A percentile compares a stretch with the other conserved stretches of the same genome.
These are phyloP conservation scores for Dinothrombium tinctorium DNA, from an alignment of 1,140 invertebrate species.

Conservation along the genomic window DNA sequence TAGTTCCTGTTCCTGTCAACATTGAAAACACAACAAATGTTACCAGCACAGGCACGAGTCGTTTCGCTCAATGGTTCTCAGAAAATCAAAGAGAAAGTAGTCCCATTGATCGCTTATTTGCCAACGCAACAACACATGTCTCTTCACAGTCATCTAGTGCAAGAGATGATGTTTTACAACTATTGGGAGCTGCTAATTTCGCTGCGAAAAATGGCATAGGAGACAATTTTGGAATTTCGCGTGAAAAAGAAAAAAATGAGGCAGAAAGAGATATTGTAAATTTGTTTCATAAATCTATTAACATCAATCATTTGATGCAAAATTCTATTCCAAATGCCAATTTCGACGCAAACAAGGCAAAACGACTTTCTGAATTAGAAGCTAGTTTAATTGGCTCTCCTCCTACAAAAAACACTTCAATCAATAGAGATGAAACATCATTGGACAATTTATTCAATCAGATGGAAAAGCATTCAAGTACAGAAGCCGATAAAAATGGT, in stretches of 20 bases:
- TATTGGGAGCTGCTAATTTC: not conserved
- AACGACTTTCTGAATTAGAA: not conserved
- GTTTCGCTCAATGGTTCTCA: slow-evolving; percentile 1
- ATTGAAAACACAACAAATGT: not conserved
- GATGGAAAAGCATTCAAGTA: too few relatives aligned
- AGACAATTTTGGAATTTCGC: not conserved
- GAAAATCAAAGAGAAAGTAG: not conserved
- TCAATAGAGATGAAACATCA: too few relatives aligned
- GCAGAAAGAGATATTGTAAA: not conserved
- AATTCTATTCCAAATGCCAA: not conserved
- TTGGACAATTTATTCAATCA: too few relatives aligned
- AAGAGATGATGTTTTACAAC: not conserved
- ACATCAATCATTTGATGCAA: slow-evolving; percentile 1
- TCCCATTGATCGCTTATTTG: not conserved
- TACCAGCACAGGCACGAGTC: not conserved
- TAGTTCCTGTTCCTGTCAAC: not conserved
- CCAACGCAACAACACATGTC: not conserved
- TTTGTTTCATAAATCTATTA: not conserved
- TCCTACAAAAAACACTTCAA: too few relatives aligned
- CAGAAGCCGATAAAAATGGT: too few relatives aligned
- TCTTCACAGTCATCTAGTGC: too few relatives aligned
- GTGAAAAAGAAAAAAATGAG: not conserved
- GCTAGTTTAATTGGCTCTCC: not conserved
- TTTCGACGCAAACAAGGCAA: not conserved
- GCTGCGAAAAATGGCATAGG: not conserved